Base-by-base conservation (phyloP, 2,113 vertebrate species). In the Menidia beryllina region DNA sequence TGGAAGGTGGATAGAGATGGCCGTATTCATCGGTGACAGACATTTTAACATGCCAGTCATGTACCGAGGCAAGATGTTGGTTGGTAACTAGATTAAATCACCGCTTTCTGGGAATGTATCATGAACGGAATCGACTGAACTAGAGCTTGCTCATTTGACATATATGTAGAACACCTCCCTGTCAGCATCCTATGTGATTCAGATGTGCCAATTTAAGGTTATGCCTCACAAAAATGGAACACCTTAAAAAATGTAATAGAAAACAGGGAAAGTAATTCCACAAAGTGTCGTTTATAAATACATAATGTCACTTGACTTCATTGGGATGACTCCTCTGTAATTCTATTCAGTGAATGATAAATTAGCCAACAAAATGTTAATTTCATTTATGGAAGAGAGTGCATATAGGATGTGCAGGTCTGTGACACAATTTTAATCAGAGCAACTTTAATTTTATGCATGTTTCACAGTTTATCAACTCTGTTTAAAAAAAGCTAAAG, bases 301-400 rank as follows among this genome's bases (percentile, higher is more conserved):
- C 39, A 23, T 51, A 86, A 79, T 77, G 75, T 86, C 75, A 78
- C 74, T 81, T 70, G 43, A 58, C 59, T 75, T 72, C 77, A 60
- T 82, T 63, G 56, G 78, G 73, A 88, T 79, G 72, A 47, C 51
- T 75, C 45, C 48, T 63, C 55, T 53, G 63, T 75, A 81, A 77
- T 84, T 73, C 77, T 63, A 48, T 73, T 64, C 48, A 60, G 62
- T 61, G 41, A 79, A 84, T 82, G 80, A 91, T 84, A 63, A 90
- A 89, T 91, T 56, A 89, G 82, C 74, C 81, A 82, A 77, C 71
- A 74, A 66, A 88, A 85, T 66, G 73, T 74, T 60, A 47, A 85
- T 88, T 88, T 85, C 51, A 62, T 82, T 81, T 74, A 81, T 62
- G 48, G 57, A 50, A 73, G 57, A 66, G 55, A 59, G 51, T 21